phyloP scores from a whole-genome alignment of 2,113 vertebrate genomes.

The Corythaixoides concolor region DNA sequence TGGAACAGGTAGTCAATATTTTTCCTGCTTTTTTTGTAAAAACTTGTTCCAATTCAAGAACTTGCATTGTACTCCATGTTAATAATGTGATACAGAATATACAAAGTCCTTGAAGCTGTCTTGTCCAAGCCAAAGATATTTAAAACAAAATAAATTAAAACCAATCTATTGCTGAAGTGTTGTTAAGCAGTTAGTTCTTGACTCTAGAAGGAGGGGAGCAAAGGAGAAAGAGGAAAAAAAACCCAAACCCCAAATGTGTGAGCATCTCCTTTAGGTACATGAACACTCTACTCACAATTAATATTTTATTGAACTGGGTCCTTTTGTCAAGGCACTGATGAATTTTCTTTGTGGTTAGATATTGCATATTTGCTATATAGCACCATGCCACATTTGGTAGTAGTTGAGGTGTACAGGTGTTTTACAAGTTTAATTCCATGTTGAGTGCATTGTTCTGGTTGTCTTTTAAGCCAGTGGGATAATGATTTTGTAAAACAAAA shows the following conservation, averaged over 20 bases:
- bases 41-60: background rate
- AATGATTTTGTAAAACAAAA: background rate
- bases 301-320: background rate
- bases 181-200: background rate
- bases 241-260: accelerated
- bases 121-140: background rate
- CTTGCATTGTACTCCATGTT: accelerated
- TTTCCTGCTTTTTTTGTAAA: background rate
- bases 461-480: background rate
- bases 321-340: background rate
- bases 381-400: accelerated
- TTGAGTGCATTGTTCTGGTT: background rate
- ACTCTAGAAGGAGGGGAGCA: background rate
- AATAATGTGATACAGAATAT: background rate
- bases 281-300: too few species aligned
- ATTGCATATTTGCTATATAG: accelerated
- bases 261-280: background rate
- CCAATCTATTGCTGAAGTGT: background rate
- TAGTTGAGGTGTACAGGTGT: too few species aligned
- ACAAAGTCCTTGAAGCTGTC: background rate
- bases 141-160: background rate
- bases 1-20: background rate
- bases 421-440: background rate
- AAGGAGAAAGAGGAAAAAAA: background rate
- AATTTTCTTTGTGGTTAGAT: background rate